Base-by-base conservation (phyloP, 2,797 vertebrate genomes). In the Hydrophis major region DNA sequence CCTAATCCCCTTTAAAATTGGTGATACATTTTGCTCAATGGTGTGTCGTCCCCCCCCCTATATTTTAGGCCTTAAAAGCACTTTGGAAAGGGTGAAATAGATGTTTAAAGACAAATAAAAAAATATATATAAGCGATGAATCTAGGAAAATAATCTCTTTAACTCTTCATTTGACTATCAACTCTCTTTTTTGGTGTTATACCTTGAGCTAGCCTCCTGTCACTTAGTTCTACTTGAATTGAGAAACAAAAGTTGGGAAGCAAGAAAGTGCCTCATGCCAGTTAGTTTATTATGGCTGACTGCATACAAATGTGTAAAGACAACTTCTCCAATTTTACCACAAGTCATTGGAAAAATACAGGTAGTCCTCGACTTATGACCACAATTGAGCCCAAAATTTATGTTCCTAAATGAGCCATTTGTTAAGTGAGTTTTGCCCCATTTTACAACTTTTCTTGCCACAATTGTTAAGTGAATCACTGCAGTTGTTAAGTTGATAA, bases 31-130 rank as follows among this genome's bases (percentile, higher is more conserved):
- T 89, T 42, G n/a, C 25, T 90, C 13, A 89, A 78, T 78, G 11
- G 4, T 37, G 16, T 32, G 12, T 1, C 4, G 0, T 7, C 2
- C 20, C 57, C 4, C 1, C 8, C 2, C 59, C 57, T 55, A 47
- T 66, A 55, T 74, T 74, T 88, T 57, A 32, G 12, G 22, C 32
- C 32, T 56, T 14, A 56, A 56, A 57, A 56, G 6, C 69, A 74
- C 37, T 88, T 88, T 10, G 37, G 53, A 78, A 83, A 57, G 74
- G 20, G 8, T 57, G 20, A 8, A 13, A 37, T 32, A 78, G 7
- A 56, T 7, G 28, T 56, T 74, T 69, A 74, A 74, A 90, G 69
- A 55, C 16, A 74, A 69, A 56, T 32, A 28, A 66, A 89, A 53
- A 7, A 89, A 50, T 0, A 22, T 13, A 1, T 3, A 66, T 63